Percentiles rank a stretch among this genome's conserved stretches.
phyloP scores from a whole-genome alignment of 2,888 invertebrate genomes.

The Smittia sp. region DNA sequence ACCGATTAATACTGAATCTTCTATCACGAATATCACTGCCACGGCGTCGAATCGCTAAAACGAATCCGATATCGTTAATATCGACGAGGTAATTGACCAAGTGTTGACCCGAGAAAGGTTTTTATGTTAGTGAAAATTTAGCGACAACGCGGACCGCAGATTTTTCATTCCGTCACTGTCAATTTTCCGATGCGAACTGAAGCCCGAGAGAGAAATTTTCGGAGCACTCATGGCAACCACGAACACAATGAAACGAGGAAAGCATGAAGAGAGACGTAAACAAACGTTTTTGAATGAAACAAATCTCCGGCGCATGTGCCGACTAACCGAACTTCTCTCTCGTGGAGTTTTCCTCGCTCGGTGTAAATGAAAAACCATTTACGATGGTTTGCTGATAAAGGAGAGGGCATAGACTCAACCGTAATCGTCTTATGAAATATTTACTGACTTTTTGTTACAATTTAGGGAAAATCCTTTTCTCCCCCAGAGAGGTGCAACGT shows the following conservation, averaged over 20 bases:
- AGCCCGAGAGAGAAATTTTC: slow-evolving; percentile 23
- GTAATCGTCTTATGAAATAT: slow-evolving; percentile 34
- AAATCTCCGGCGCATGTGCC: slow-evolving; percentile 30
- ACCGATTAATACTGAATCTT: neutral
- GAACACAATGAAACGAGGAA: neutral
- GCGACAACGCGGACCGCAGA: slow-evolving; percentile 19
- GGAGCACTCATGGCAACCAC: slow-evolving; percentile 21
- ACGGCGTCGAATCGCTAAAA: neutral
- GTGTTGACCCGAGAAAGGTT: slow-evolving; percentile 12
- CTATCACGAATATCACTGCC: neutral
- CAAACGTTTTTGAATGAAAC: slow-evolving; percentile 37
- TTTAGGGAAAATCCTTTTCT: neutral
- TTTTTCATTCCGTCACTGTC: slow-evolving; percentile 38
- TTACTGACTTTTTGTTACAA: slow-evolving; percentile 25
- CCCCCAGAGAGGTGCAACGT: slow-evolving; percentile 10
- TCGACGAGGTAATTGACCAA: slow-evolving; percentile 29
- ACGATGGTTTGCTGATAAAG: neutral
- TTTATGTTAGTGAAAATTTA: slow-evolving; percentile 35
- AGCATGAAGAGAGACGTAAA: slow-evolving; percentile 39
- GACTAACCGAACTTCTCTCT: slow-evolving; percentile 16
- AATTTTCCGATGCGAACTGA: slow-evolving; percentile 32
- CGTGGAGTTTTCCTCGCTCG: neutral
- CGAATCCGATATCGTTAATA: neutral
- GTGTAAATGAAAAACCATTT: neutral
- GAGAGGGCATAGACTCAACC: neutral